Percentiles rank a stretch among this genome's conserved stretches.
These are phyloP conservation scores for Brevimyrus niger DNA, from an alignment of 2,113 vertebrate species.

Conservation along the genomic window DNA sequence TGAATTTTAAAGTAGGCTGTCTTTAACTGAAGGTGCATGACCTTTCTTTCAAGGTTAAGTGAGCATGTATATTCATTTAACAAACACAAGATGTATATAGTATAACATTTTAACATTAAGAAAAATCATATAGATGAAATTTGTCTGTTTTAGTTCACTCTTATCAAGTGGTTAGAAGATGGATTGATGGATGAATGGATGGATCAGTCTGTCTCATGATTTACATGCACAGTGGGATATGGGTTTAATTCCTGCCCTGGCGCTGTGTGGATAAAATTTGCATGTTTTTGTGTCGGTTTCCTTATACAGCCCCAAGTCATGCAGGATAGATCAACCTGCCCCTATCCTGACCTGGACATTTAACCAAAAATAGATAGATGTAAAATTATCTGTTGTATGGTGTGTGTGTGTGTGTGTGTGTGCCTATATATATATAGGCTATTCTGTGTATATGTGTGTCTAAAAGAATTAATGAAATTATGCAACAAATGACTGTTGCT, in stretches of 20 bases:
- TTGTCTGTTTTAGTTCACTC: neutral
- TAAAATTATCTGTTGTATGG: neutral
- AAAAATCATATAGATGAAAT: neutral
- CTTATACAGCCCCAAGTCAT: neutral
- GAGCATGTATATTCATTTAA: neutral
- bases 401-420: neutral
- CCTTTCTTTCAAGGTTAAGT: constrained; percentile 19
- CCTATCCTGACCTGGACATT: neutral
- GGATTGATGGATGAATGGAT: neutral
- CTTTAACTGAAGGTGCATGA: neutral
- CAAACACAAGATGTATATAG: constrained; percentile 14
- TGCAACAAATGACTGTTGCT: neutral
- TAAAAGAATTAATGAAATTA: neutral
- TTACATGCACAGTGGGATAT: neutral
- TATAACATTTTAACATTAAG: neutral
- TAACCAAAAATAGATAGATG: neutral
- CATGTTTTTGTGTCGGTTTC: neutral
- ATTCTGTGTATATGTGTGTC: neutral
- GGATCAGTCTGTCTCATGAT: neutral
- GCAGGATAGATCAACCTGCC: neutral
- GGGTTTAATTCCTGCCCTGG: neutral
- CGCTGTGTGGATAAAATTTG: neutral
- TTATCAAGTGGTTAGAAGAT: neutral
- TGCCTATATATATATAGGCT: neutral
- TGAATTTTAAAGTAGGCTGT: constrained; percentile 28